These are phyloP conservation scores for Pelobates cultripes DNA, from an alignment of 2,797 vertebrate genomes.

Conservation along the genomic window DNA sequence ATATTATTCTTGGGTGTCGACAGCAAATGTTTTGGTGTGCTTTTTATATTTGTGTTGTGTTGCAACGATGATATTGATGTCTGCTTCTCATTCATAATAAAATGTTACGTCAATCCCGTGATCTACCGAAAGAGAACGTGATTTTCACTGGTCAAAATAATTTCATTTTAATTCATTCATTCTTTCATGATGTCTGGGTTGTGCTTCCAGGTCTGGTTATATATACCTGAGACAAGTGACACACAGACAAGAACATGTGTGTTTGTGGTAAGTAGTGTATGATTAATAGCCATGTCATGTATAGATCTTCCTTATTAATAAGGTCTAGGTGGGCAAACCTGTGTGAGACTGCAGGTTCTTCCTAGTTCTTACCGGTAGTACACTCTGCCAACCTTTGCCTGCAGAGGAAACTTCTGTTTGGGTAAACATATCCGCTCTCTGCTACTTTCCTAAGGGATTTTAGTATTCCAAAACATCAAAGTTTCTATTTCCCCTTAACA, in stretches of 20 bases:
- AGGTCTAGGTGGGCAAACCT: not conserved
- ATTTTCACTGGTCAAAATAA: too few species aligned
- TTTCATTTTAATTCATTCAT: not conserved
- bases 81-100: too few species aligned
- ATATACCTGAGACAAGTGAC: not conserved
- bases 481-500: conserved; percentile 26
- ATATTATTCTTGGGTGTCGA: too few species aligned
- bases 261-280: conserved; percentile 23
- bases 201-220: conserved; percentile 9
- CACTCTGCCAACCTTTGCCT: not conserved
- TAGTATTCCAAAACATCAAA: conserved; percentile 51
- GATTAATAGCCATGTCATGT: conserved; percentile 27
- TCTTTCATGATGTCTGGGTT: conserved; percentile 4
- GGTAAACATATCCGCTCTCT: conserved; percentile 22
- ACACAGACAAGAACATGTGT: conserved; percentile 25
- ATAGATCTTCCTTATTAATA: not conserved
- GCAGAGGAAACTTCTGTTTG: conserved; percentile 18
- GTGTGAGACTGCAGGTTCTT: not conserved
- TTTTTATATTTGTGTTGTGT: too few species aligned
- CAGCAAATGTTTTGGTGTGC: too few species aligned
- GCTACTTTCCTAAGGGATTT: conserved; percentile 41
- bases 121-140: too few species aligned
- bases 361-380: not conserved
- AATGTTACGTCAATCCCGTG: too few species aligned
- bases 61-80: too few species aligned